Evolutionary conservation across 2,113 vertebrate species (phyloP), one percentile per base, ranked within the genome.

Genomic region (Pseudois nayaur): DNA sequence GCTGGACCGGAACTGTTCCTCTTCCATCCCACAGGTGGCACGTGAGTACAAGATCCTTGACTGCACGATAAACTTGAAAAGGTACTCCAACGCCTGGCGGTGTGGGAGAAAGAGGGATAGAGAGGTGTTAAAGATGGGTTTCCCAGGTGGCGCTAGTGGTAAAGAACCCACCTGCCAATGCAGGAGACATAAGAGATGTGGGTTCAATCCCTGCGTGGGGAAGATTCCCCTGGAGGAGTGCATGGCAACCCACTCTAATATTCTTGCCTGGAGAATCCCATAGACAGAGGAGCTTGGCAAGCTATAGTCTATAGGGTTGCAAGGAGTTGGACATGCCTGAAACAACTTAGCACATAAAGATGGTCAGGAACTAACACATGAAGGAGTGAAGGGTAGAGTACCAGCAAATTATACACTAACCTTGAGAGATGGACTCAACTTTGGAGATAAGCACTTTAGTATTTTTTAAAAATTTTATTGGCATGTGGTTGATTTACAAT

Each of bases 61-160:
- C 98, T 99, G 99, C 87, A 99, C 99, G 96, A 99, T 99, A 98
- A 99, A 99, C 99, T 99, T 99, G 98, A 99, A 99, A 97, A 99
- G 99, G 97, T 99, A 99, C 98, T 99, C 99, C 98, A 99, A 98
- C 29, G 99, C 99, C 99, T 99, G 98, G 89, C 98, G 90, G 88
- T 96, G 91, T 52, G 97, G 85, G 84, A 98, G 33, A 89, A 74
- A 96, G 98, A 91, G 97, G 74, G 93, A 98, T 55, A 67, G 89
- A 97, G 91, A 98, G n/a, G 52, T 97, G 89, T n/a, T 98, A 95
- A 96, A 97, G 97, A 97, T 57, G 96, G 57, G 40, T 7, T 76
- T 76, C 71, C 40, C 71, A 43, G 12, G 40, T 76, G 67, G n/a
- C 5, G 1, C 71, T 33, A 76, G 71, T 76, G 71, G 71, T 43